phyloP scores from a whole-genome alignment of 2,888 invertebrate species.

The Sceliomorpha sp. region DNA sequence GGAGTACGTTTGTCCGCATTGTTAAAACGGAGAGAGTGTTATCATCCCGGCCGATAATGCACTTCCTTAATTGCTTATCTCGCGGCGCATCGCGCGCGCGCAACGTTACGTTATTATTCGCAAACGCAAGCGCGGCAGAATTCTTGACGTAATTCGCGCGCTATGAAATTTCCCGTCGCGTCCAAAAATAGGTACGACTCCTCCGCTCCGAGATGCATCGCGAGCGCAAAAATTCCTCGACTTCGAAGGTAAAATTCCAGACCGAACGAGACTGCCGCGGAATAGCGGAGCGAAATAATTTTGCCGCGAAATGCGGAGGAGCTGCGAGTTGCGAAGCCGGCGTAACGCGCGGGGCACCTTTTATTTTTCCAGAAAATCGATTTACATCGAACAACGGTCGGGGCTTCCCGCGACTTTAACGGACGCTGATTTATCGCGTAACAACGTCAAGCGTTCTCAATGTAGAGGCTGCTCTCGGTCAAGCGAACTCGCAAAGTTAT shows the following conservation, averaged over 20 bases:
- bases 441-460: slow-evolving; percentile 74
- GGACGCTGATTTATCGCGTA: slow-evolving; percentile 77
- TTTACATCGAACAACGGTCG: slow-evolving; percentile 65
- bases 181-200: slow-evolving; percentile 31
- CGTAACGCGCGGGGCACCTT: slow-evolving; percentile 23
- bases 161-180: slow-evolving; percentile 20
- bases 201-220: slow-evolving; percentile 8
- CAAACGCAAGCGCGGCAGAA: too few species aligned
- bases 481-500: slow-evolving; percentile 75
- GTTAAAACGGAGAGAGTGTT: too few species aligned
- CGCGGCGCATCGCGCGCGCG: too few species aligned
- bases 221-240: slow-evolving; percentile 22
- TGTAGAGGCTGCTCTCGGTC: slow-evolving; percentile 74
- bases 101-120: too few species aligned
- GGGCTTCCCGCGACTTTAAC: slow-evolving; percentile 70
- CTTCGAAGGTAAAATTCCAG: slow-evolving; percentile 42
- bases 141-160: slow-evolving; percentile 13
- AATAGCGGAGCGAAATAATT: slow-evolving; percentile 55
- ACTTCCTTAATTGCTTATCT: too few species aligned
- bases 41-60: too few species aligned
- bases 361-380: slow-evolving; percentile 58
- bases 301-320: slow-evolving; percentile 59
- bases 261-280: slow-evolving; percentile 43
- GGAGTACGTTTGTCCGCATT: too few species aligned
- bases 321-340: slow-evolving; percentile 9